Conservation (phyloP, 2,797 vertebrate species). For the Pseudopleuronectes americanus region DNA sequence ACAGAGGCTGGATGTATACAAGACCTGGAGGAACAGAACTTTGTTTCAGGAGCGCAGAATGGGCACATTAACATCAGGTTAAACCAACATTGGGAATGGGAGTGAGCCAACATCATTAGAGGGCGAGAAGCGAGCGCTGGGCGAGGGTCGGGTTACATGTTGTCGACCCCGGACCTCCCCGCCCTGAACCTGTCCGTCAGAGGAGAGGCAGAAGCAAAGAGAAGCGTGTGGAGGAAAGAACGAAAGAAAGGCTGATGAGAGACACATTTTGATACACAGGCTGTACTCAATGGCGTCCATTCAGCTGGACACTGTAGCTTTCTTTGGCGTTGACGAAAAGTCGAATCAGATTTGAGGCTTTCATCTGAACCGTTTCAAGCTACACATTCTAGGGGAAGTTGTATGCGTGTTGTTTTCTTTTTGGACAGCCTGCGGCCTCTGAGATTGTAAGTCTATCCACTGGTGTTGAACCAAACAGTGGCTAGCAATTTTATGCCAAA, state of each 20-base stretch:
- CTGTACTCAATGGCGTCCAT: constrained; percentile 55
- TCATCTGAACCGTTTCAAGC: constrained; percentile 22
- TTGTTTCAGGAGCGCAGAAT: constrained; percentile 70
- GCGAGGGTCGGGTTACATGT: constrained; percentile 66
- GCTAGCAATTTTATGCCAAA: constrained; percentile 5
- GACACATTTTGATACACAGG: constrained; percentile 60
- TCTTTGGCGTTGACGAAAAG: constrained; percentile 24
- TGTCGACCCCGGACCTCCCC: constrained; percentile 66
- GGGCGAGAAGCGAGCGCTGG: constrained; percentile 27
- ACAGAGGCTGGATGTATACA: constrained; percentile 39
- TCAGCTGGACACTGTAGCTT: constrained; percentile 36
- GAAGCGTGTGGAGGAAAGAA: constrained; percentile 26
- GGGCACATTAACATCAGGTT: constrained; percentile 79
- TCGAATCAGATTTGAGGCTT: constrained; percentile 44
- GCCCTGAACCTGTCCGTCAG: constrained; percentile 69
- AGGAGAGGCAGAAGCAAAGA: constrained; percentile 24
- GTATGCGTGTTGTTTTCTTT: background rate
- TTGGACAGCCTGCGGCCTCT: background rate
- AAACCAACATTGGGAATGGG: constrained; percentile 79
- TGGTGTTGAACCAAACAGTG: background rate
- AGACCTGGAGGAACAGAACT: constrained; percentile 64
- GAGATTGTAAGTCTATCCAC: background rate
- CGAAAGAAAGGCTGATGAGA: constrained; percentile 53
- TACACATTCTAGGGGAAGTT: background rate
- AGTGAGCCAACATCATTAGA: constrained; percentile 72